These are phyloP conservation scores for Eulemur coronatus DNA, from an alignment of 2,797 vertebrate species.

Conservation along the genomic window DNA sequence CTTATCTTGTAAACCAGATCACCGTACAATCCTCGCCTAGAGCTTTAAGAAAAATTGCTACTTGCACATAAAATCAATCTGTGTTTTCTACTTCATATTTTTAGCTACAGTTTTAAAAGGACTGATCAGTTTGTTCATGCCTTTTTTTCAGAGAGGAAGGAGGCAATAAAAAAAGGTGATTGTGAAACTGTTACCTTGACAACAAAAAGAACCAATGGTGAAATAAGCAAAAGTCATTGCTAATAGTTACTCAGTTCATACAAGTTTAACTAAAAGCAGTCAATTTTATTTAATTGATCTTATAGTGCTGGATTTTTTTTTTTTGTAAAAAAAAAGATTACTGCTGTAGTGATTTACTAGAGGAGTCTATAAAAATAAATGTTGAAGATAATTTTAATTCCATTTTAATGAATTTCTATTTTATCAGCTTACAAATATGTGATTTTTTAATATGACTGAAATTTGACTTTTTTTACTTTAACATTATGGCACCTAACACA, in stretches of 20 bases:
- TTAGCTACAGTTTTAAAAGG: conserved; percentile 41
- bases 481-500: not conserved
- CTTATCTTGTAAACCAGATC: conserved; percentile 31
- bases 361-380: conserved; percentile 2
- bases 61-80: conserved; percentile 16
- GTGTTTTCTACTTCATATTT: conserved; percentile 44
- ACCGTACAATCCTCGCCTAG: not conserved
- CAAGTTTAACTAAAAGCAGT: conserved; percentile 53
- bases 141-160: not conserved
- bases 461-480: not conserved
- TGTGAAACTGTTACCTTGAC: conserved; percentile 60
- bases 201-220: conserved; percentile 50
- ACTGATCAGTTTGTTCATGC: conserved; percentile 21
- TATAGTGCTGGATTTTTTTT: not conserved
- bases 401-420: not conserved
- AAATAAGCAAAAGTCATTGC: conserved; percentile 59
- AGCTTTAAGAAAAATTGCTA: not conserved
- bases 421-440: not conserved
- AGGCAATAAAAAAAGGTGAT: conserved; percentile 48
- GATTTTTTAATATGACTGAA: not conserved
- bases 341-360: not conserved
- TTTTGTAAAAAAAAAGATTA: not conserved
- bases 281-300: conserved; percentile 47
- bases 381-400: not conserved
- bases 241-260: conserved; percentile 12